phyloP scores from a whole-genome alignment of 1,140 invertebrate genomes.

The Trichonephila inaurata region DNA sequence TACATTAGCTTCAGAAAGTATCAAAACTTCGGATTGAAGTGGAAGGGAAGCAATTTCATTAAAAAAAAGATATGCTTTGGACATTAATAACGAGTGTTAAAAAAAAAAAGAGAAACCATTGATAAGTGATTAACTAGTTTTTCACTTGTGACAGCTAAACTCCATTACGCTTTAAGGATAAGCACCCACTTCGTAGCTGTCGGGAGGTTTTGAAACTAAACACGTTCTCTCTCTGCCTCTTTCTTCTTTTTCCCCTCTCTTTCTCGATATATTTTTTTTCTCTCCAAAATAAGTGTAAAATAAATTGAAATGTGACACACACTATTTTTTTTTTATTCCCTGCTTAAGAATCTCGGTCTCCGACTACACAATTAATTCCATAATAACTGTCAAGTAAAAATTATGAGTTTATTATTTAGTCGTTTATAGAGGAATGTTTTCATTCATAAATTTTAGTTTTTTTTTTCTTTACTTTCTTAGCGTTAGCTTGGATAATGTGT shows the following conservation, averaged over 20 bases:
- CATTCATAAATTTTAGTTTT: no score
- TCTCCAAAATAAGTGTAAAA: neutral
- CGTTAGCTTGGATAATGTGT: no score
- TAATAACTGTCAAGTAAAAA: slow-evolving; percentile 28
- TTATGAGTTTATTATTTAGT: neutral
- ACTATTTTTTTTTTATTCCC: neutral
- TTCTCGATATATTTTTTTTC: neutral
- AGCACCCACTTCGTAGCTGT: slow-evolving; percentile 51
- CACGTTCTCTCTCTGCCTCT: neutral
- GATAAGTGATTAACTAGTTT: slow-evolving; percentile 50
- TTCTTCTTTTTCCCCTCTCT: neutral
- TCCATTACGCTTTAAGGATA: slow-evolving; percentile 58
- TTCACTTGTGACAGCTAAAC: slow-evolving; percentile 32
- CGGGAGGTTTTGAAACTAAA: slow-evolving; percentile 41
- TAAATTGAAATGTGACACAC: slow-evolving; percentile 35
- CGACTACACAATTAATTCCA: neutral
- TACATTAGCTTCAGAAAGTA: neutral
- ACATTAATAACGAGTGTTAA: slow-evolving; percentile 10
- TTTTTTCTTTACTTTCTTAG: no score
- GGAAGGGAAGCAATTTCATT: neutral
- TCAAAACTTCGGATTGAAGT: neutral
- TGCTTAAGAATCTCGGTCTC: neutral
- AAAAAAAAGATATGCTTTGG: neutral
- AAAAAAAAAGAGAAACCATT: neutral
- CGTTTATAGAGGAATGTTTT: neutral